phyloP scores from a whole-genome alignment of 2,797 vertebrate species.

The Pogonophryne albipinna region DNA sequence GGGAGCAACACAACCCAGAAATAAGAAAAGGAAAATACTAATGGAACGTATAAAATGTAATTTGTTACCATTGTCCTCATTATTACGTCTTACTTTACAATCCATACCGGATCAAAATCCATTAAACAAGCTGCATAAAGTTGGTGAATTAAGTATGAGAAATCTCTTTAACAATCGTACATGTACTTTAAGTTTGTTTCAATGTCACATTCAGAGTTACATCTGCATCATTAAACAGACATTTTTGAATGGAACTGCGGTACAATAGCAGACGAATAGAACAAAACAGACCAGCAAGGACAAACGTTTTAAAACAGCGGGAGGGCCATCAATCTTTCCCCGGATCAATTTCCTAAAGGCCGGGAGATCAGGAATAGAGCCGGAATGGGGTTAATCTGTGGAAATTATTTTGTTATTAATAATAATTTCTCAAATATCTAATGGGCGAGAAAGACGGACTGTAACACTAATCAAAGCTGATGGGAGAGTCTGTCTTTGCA shows the following conservation, averaged over 20 bases:
- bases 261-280: slow-evolving; percentile 55
- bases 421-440: slow-evolving; percentile 88
- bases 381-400: slow-evolving; percentile 87
- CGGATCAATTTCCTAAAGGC: slow-evolving; percentile 87
- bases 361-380: slow-evolving; percentile 81
- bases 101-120: neutral
- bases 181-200: slow-evolving; percentile 69
- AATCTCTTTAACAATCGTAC: slow-evolving; percentile 5
- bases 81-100: neutral
- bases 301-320: slow-evolving; percentile 82
- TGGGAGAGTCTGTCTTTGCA: slow-evolving; percentile 80
- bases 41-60: neutral
- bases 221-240: slow-evolving; percentile 82
- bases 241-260: slow-evolving; percentile 47
- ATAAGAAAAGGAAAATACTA: neutral
- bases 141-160: neutral
- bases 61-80: neutral
- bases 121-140: neutral
- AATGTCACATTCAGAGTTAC: slow-evolving; percentile 85
- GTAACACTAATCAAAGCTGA: slow-evolving; percentile 87
- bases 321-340: slow-evolving; percentile 86
- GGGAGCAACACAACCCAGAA: neutral
- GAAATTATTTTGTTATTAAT: slow-evolving; percentile 91
- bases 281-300: slow-evolving; percentile 81
- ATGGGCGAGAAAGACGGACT: slow-evolving; percentile 85